Evolutionary conservation across 2,113 vertebrate species (phyloP), one percentile per base, ranked within the genome.

Genomic region (Ranitomeya imitator): DNA sequence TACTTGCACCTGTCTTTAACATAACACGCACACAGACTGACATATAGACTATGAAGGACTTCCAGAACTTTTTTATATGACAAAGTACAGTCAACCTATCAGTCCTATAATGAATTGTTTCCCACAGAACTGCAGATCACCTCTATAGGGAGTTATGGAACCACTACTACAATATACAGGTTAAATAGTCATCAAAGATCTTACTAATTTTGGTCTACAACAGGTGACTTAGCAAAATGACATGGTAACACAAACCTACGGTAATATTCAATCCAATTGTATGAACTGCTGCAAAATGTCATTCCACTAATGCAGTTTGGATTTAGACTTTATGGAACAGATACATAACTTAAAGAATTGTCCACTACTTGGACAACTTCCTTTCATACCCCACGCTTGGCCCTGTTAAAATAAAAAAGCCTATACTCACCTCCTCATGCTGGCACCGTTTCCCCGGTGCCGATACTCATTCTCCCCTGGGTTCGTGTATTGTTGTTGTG

Each of bases 1-100:
- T 83, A 71, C 37, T 52, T 69, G 45, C 14, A n/a, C 51, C 37
- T 51, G 26, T 37, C 37, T 55, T 21, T 67, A 55, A 84, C 21
- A 84, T 51, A 71, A 26, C 63, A 23, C 16, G 82, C 51, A 84
- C 45, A 69, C n/a, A 69, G 65, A 84, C 82, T 18, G 23, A 13
- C 26, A 67, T 69, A 52, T 14, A 61, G 37, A 67, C 4, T n/a
- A 51, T 83, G 78, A 14, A 79, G 78, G 54, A 79, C 52, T 79
- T 12, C 9, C 21, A 18, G 12, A 65, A n/a, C 16, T 67, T 52
- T 84, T 54, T 21, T n/a, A 69, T 21, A 23, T 52, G 31, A n/a
- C 18, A 54, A 69, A 19, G 60, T 23, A 23, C 14, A 23, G 10
- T 6, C 5, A 76, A 52, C 37, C 19, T 21, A 52, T 31, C 73